Evolutionary conservation across 2,888 invertebrate genomes (phyloP), one percentile per base, ranked within the genome.

Genomic region (Bhutanitis thaidina): DNA sequence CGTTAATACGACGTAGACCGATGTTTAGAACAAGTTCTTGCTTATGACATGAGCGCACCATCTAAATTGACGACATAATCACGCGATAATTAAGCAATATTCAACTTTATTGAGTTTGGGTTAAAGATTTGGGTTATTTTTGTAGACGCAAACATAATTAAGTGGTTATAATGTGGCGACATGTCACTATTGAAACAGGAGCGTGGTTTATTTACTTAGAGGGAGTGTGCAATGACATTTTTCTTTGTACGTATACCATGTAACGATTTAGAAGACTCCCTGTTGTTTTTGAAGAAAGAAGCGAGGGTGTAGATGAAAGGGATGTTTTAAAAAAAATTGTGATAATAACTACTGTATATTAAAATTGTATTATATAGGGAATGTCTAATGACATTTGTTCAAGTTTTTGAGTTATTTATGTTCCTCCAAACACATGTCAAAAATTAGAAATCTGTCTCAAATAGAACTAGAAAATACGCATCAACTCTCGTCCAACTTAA

Each of bases 1-100:
- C 75, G 68, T 72, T 79, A 79, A 80, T 76, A 66, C 73, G 81
- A 82, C 82, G 70, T 69, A 71, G 80, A 85, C 80, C 77, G 74
- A 85, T 86, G 86, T 79, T 83, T 82, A 83, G 77, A 84, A 85
- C 86, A 84, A 74, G 68, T 73, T 64, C 76, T 71, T 71, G 67
- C 64, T 67, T 61, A 62, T 59, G 61, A 58, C 57, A 61, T 61
- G 58, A 61, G 58, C 57, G 30, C 50, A 35, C 51, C 49, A 55
- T 27, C 3, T 43, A 52, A 44, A n/a, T 50, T 55, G 45, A 20
- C 47, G 15, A 8, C 27, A 38, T 30, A 48, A n/a, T 40, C n/a
- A 27, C 25, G 5, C 32, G 12, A 36, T 25, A 3, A 15, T 25
- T 48, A 13, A 52, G 44, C 37, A 49, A 47, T 47, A 41, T 35